Percentiles rank a stretch among this genome's conserved stretches.
These are phyloP conservation scores for Mionectes olivaceus DNA, from an alignment of 2,797 vertebrate genomes.

Conservation along the genomic window DNA sequence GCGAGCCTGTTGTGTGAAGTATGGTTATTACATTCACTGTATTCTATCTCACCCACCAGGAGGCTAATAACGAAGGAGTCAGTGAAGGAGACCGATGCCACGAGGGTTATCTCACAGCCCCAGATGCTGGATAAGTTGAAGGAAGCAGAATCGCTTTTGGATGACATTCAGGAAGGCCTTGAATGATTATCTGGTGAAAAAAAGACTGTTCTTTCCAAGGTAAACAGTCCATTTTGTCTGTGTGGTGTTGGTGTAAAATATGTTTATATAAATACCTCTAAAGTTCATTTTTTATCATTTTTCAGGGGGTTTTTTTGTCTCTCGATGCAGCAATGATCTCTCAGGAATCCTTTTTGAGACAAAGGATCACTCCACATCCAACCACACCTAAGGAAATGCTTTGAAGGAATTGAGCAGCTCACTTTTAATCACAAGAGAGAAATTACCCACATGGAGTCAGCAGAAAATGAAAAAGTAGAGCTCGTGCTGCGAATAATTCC, in stretches of 20 bases:
- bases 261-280: conserved; percentile 65
- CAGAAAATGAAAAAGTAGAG: conserved; percentile 83
- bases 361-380: conserved; percentile 68
- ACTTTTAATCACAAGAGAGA: conserved; percentile 80
- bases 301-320: conserved; percentile 39
- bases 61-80: conserved; percentile 85
- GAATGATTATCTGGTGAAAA: conserved; percentile 79
- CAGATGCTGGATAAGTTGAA: conserved; percentile 84
- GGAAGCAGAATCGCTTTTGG: conserved; percentile 78
- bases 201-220: conserved; percentile 82
- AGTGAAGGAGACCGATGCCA: conserved; percentile 79
- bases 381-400: conserved; percentile 75
- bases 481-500: conserved; percentile 79
- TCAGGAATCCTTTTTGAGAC: conserved; percentile 73
- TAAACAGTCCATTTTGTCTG: conserved; percentile 79
- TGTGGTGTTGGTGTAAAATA: conserved; percentile 67
- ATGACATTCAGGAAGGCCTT: conserved; percentile 83
- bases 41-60: conserved; percentile 86
- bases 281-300: conserved; percentile 65
- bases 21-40: conserved; percentile 85
- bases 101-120: conserved; percentile 82
- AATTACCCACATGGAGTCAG: conserved; percentile 82
- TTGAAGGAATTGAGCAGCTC: conserved; percentile 82
- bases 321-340: conserved; percentile 48
- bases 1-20: conserved; percentile 84